Conservation (phyloP, 2,888 invertebrate species). For the Magallana nippona region DNA sequence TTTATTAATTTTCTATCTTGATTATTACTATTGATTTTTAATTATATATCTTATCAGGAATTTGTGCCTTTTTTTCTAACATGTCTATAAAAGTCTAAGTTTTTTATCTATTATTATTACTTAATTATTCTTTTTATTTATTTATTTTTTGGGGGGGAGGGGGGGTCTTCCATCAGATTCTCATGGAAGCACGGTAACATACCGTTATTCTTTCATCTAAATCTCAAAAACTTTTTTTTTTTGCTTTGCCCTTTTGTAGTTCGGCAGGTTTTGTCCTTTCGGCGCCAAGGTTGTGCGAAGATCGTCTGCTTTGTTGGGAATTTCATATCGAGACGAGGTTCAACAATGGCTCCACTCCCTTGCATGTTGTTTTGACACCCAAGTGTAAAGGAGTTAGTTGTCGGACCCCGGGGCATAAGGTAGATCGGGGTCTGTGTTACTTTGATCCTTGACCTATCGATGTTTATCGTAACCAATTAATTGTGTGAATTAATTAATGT, state of each 20-base stretch:
- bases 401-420: slow-evolving; percentile 22
- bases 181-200: background rate
- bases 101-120: too few species aligned
- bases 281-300: slow-evolving; percentile 62
- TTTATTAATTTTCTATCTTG: too few species aligned
- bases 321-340: background rate
- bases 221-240: slow-evolving; percentile 3
- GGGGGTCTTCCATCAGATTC: background rate
- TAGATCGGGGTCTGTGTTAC: background rate
- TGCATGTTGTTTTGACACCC: slow-evolving; percentile 34
- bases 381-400: background rate
- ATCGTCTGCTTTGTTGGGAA: slow-evolving; percentile 53
- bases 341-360: slow-evolving; percentile 34
- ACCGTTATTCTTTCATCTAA: slow-evolving; percentile 13
- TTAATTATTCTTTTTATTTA: too few species aligned
- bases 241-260: slow-evolving; percentile 12
- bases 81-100: too few species aligned
- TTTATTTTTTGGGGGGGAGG: too few species aligned
- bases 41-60: too few species aligned
- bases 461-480: slow-evolving; percentile 1
- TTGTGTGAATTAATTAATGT: slow-evolving; percentile 14
- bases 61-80: too few species aligned
- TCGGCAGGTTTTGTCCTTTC: slow-evolving; percentile 42
- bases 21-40: too few species aligned
- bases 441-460: background rate